phyloP scores from a whole-genome alignment of 2,888 invertebrate genomes.

The Macrophya alboannulata region DNA sequence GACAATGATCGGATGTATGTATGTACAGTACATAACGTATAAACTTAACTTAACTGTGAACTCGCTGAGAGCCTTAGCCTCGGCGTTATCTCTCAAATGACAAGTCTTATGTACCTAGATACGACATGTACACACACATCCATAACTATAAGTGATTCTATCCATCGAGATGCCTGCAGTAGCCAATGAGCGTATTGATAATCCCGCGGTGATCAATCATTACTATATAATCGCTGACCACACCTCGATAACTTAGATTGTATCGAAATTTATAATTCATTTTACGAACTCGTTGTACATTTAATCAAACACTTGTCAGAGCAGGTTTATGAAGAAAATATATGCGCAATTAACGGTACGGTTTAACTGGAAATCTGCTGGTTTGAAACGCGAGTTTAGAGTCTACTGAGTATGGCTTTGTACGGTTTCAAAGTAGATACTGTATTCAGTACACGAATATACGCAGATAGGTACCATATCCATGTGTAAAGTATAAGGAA shows the following conservation, averaged over 20 bases:
- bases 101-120: conserved; percentile 15
- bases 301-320: background rate
- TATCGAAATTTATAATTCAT: conserved; percentile 24
- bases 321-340: background rate
- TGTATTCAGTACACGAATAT: background rate
- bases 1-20: conserved; percentile 9
- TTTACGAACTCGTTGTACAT: background rate
- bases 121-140: background rate
- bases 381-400: background rate
- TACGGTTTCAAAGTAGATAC: background rate
- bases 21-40: no score
- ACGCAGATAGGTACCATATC: background rate
- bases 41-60: background rate
- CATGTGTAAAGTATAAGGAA: background rate
- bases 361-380: background rate
- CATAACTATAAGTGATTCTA: background rate
- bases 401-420: background rate
- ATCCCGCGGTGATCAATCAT: conserved; percentile 17
- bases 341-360: background rate
- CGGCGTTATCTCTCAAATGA: conserved; percentile 14
- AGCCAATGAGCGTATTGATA: conserved; percentile 29
- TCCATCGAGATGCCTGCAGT: conserved; percentile 10
- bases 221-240: conserved; percentile 6
- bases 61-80: background rate
- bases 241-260: background rate